Percentiles rank a stretch among this genome's conserved stretches.
These are phyloP conservation scores for Himantopus leucocephalus DNA, from an alignment of 2,113 vertebrate species.

Conservation along the genomic window DNA sequence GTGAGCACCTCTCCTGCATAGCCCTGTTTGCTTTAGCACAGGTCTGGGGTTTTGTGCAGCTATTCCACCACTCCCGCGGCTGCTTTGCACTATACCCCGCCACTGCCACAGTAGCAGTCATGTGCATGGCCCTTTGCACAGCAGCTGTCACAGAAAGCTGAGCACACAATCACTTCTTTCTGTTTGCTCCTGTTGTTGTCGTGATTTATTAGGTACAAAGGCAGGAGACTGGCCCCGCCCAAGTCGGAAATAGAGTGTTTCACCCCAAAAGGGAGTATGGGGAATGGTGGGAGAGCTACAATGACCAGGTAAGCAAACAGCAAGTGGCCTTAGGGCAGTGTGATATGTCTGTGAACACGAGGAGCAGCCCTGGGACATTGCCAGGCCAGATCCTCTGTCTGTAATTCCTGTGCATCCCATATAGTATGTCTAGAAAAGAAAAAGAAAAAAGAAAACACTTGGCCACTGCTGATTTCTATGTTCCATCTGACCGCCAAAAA, in stretches of 20 bases:
- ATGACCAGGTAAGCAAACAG: constrained; percentile 82
- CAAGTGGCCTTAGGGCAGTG: constrained; percentile 70
- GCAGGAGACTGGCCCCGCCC: constrained; percentile 81
- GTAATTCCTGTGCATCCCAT: constrained; percentile 48
- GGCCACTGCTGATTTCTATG: constrained; percentile 27
- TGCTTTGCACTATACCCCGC: neutral
- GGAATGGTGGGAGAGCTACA: constrained; percentile 84
- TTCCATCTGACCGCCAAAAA: constrained; percentile 36
- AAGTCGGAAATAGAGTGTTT: constrained; percentile 86
- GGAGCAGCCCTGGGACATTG: constrained; percentile 51
- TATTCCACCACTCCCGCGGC: neutral
- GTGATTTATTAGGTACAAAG: constrained; percentile 83
- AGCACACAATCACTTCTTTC: constrained; percentile 77
- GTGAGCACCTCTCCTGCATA: neutral
- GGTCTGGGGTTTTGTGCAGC: neutral
- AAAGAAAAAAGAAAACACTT: neutral
- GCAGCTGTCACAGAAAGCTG: constrained; percentile 19
- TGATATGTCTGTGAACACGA: constrained; percentile 66
- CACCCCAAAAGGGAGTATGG: constrained; percentile 85
- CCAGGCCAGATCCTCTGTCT: constrained; percentile 52
- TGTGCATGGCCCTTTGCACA: constrained; percentile 35
- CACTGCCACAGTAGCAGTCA: neutral
- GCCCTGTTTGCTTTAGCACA: neutral
- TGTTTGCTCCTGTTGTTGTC: constrained; percentile 84
- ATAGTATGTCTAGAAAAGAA: neutral